These are phyloP conservation scores for Andrena marginata DNA, from an alignment of 2,888 invertebrate species.

Conservation along the genomic window DNA sequence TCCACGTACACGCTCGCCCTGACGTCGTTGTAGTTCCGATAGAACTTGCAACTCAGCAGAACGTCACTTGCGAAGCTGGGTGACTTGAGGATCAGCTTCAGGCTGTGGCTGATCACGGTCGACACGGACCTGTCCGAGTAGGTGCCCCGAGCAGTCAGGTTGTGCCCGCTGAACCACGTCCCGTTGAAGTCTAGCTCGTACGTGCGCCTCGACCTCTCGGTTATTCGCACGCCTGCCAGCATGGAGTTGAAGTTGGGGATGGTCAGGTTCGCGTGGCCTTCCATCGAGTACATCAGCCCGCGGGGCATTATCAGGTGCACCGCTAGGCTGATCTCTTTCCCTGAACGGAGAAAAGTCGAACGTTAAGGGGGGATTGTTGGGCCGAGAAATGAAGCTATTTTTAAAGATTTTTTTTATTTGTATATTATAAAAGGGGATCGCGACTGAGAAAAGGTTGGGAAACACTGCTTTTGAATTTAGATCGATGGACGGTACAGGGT, in stretches of 20 bases:
- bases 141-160: conserved; percentile 89
- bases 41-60: conserved; percentile 88
- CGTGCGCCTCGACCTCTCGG: conserved; percentile 89
- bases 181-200: conserved; percentile 91
- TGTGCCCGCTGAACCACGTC: conserved; percentile 93
- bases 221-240: conserved; percentile 88
- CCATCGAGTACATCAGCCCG: conserved; percentile 89
- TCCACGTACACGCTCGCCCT: conserved; percentile 89
- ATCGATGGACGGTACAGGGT: too few relatives aligned
- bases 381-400: too few relatives aligned
- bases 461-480: too few relatives aligned
- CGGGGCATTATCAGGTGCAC: conserved; percentile 89
- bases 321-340: conserved; percentile 87
- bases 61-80: conserved; percentile 90
- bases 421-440: too few relatives aligned
- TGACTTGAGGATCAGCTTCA: conserved; percentile 90
- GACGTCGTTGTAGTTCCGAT: conserved; percentile 89
- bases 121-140: conserved; percentile 91
- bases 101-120: conserved; percentile 88
- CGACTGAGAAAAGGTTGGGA: too few relatives aligned
- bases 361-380: too few relatives aligned
- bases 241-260: conserved; percentile 91
- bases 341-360: conserved; percentile 66
- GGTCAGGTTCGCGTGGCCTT: conserved; percentile 90
- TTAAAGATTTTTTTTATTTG: too few relatives aligned